Percentiles rank a stretch among this genome's conserved stretches.
Conservation (phyloP, 2,113 vertebrate species). For the Aphelocoma coerulescens region DNA sequence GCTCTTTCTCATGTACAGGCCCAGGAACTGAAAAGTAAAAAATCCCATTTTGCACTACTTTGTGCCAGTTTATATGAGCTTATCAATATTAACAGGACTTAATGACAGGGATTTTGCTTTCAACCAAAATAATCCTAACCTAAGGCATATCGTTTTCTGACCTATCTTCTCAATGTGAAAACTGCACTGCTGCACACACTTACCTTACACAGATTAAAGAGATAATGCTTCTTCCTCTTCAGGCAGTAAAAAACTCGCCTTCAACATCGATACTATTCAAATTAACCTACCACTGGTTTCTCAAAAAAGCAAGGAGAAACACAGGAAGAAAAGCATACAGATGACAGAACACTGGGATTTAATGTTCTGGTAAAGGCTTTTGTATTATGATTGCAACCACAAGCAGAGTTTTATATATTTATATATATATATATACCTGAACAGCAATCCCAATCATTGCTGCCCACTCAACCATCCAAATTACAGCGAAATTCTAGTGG, state of each 20-base stretch:
- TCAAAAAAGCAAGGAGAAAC: neutral
- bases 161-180: neutral
- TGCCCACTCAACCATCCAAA: neutral
- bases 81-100: neutral
- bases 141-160: neutral
- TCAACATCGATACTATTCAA: neutral
- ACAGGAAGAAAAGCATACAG: neutral
- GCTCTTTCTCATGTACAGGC: neutral
- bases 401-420: neutral
- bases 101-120: neutral
- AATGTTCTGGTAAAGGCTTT: neutral
- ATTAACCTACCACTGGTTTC: neutral
- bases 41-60: neutral
- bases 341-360: neutral
- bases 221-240: neutral
- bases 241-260: neutral
- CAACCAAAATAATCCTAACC: neutral
- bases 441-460: neutral
- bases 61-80: neutral
- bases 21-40: neutral
- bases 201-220: neutral
- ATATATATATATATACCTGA: neutral
- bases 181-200: neutral
- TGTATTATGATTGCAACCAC: neutral
- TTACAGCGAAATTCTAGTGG: neutral